A percentile compares a stretch with the other conserved stretches of the same genome.
Conservation (phyloP, 2,888 invertebrate genomes). For the Podotricha telesiphe region DNA sequence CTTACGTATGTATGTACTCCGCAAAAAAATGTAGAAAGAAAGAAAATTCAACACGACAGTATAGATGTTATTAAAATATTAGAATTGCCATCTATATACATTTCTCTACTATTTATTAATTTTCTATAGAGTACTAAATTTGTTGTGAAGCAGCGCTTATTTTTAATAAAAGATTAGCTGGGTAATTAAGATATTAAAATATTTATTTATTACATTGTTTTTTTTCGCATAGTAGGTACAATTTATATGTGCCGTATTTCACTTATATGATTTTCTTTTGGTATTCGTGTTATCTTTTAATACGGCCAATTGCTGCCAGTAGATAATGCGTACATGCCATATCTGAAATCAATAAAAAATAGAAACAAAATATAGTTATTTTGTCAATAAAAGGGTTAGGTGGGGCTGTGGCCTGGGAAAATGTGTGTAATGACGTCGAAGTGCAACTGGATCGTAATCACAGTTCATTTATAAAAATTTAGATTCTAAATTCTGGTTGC, state of each 20-base stretch:
- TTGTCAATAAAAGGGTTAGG: too few relatives aligned
- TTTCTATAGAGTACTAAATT: not conserved
- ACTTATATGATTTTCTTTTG: not conserved
- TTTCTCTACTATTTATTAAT: not conserved
- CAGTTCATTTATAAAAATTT: not conserved
- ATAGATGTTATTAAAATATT: not conserved
- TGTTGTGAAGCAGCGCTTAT: not conserved
- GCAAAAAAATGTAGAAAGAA: too few relatives aligned
- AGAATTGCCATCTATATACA: not conserved
- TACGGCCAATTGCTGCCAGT: constrained; percentile 53
- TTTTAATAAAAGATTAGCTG: constrained; percentile 3
- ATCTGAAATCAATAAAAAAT: constrained; percentile 47
- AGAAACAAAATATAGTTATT: too few relatives aligned
- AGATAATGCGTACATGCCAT: constrained; percentile 51
- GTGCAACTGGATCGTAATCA: not conserved
- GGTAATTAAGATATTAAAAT: not conserved
- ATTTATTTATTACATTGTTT: not conserved
- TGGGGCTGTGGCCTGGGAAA: too few relatives aligned
- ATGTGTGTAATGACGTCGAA: too few relatives aligned
- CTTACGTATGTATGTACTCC: too few relatives aligned
- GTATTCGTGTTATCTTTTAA: not conserved
- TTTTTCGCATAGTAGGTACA: not conserved
- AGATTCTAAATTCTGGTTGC: too few relatives aligned
- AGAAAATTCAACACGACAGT: too few relatives aligned
- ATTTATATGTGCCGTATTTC: not conserved